phyloP scores from a whole-genome alignment of 1,140 invertebrate species.

The Laupala kohalensis region DNA sequence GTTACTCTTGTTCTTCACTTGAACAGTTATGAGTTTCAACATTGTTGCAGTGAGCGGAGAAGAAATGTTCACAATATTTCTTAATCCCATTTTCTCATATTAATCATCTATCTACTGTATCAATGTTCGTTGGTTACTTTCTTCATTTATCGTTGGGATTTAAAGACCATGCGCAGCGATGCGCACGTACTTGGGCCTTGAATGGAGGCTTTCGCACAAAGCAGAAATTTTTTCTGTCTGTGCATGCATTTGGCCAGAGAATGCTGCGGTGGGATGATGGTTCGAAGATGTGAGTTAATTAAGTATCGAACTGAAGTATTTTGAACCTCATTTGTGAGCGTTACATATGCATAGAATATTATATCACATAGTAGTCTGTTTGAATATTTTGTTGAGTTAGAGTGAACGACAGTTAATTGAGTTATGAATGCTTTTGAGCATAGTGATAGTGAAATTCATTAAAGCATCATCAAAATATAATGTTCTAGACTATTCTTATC shows the following conservation, averaged over 20 bases:
- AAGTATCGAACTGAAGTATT: background rate
- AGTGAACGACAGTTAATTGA: background rate
- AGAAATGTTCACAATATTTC: background rate
- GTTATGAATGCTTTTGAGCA: background rate
- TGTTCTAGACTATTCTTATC: background rate
- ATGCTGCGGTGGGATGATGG: background rate
- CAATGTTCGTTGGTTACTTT: background rate
- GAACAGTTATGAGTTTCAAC: background rate
- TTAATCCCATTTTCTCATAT: background rate
- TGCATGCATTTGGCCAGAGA: background rate
- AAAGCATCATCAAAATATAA: background rate
- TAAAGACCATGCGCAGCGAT: background rate
- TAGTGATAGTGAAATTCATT: background rate
- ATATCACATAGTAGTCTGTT: background rate
- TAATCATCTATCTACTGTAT: background rate
- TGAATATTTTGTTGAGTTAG: background rate
- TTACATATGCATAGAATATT: background rate
- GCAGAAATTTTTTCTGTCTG: background rate
- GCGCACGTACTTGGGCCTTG: background rate
- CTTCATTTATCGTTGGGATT: background rate
- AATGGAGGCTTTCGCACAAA: background rate
- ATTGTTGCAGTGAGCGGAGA: background rate
- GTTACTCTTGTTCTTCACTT: background rate
- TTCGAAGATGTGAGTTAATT: background rate
- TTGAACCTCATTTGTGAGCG: background rate